Percentiles rank a stretch among this genome's conserved stretches.
Evolutionary conservation across 1,140 invertebrate genomes (phyloP).

Genomic region (Venturia canescens): DNA sequence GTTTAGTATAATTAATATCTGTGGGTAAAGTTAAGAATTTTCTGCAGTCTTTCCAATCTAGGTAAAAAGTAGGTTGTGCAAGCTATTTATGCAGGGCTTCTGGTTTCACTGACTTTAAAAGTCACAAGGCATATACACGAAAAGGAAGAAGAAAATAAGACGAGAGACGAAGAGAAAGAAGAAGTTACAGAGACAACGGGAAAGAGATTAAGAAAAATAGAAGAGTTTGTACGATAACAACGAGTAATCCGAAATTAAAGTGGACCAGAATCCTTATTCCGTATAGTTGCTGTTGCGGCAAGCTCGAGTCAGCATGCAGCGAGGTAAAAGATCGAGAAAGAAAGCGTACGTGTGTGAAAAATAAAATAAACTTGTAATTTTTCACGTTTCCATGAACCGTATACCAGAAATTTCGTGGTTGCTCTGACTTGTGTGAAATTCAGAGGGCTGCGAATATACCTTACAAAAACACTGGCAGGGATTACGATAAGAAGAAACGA

Average conservation of each 20-base stretch:
- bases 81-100: slow-evolving; percentile 34
- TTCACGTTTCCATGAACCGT: neutral
- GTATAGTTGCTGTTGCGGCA: neutral
- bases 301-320: neutral
- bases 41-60: slow-evolving; percentile 9
- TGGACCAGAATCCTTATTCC: neutral
- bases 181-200: neutral
- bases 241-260: slow-evolving; percentile 8
- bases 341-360: neutral
- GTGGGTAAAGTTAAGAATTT: slow-evolving; percentile 1
- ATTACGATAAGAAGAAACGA: slow-evolving; percentile 38
- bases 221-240: neutral
- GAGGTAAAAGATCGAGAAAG: neutral
- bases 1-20: slow-evolving; percentile 35
- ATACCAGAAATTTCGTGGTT: neutral
- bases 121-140: neutral
- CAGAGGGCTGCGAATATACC: slow-evolving; percentile 3
- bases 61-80: slow-evolving; percentile 37
- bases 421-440: neutral
- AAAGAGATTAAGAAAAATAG: neutral
- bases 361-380: slow-evolving; percentile 1
- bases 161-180: neutral
- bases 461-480: slow-evolving; percentile 9
- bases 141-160: neutral
- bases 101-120: slow-evolving; percentile 10